Evolutionary conservation across 1,140 invertebrate genomes (phyloP).

Genomic region (Drosophila trapezifrons): DNA sequence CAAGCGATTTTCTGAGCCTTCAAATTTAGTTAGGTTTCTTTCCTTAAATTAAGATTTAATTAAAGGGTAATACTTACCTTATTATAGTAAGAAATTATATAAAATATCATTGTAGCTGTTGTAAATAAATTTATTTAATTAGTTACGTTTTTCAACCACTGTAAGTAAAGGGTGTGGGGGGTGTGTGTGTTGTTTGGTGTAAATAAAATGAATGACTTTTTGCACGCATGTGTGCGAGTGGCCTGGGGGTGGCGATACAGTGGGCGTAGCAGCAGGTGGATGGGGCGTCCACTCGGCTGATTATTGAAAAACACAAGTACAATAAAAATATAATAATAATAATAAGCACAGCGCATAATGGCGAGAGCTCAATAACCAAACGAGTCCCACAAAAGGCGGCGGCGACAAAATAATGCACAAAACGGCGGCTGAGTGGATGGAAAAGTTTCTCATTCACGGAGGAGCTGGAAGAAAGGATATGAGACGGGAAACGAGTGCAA

Average conservation of each 20-base stretch:
- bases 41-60: too few species aligned
- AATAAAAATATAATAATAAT: slow-evolving; percentile 72
- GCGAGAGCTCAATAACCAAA: slow-evolving; percentile 45
- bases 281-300: slow-evolving; percentile 60
- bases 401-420: slow-evolving; percentile 32
- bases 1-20: too few species aligned
- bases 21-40: too few species aligned
- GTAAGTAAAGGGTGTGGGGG: neutral
- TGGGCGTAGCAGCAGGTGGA: slow-evolving; percentile 22
- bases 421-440: slow-evolving; percentile 7
- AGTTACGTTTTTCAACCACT: neutral
- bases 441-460: slow-evolving; percentile 8
- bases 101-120: too few species aligned
- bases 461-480: slow-evolving; percentile 36
- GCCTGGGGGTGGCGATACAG: neutral
- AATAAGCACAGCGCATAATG: slow-evolving; percentile 54
- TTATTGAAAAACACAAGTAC: slow-evolving; percentile 79
- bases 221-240: slow-evolving; percentile 67
- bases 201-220: slow-evolving; percentile 68
- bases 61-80: too few species aligned
- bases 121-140: neutral
- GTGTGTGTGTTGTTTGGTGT: slow-evolving; percentile 21
- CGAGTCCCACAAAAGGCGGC: slow-evolving; percentile 51
- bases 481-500: slow-evolving; percentile 32
- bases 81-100: too few species aligned